phyloP scores from a whole-genome alignment of 2,113 vertebrate genomes.

The Fregetta grallaria region DNA sequence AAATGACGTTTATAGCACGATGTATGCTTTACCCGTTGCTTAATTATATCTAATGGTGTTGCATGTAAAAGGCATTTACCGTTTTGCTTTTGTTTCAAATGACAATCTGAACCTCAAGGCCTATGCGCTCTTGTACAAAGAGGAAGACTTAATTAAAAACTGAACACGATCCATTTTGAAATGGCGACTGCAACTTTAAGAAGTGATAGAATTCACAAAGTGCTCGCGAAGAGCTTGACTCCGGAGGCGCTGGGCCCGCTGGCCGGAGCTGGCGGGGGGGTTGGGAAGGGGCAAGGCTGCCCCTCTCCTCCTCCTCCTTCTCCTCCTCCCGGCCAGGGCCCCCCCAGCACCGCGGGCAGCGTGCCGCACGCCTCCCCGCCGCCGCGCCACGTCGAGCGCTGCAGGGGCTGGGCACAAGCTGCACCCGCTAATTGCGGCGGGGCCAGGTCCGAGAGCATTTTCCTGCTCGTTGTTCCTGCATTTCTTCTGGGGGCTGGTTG shows the following conservation, averaged over 20 bases:
- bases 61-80: constrained; percentile 70
- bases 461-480: background rate
- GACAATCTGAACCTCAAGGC: constrained; percentile 67
- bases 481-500: background rate
- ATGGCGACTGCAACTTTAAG: constrained; percentile 53
- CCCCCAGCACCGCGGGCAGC: background rate
- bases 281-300: background rate
- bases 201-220: constrained; percentile 33
- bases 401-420: background rate
- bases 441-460: background rate
- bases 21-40: constrained; percentile 70
- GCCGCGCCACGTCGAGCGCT: no score
- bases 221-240: background rate
- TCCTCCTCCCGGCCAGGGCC: no score
- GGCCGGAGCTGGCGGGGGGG: no score
- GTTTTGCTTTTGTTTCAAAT: constrained; percentile 72
- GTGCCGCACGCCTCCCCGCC: background rate
- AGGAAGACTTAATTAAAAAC: constrained; percentile 75
- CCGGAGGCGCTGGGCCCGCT: fast-evolving
- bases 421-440: fast-evolving
- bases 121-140: constrained; percentile 11
- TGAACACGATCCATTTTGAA: constrained; percentile 63
- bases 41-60: constrained; percentile 77
- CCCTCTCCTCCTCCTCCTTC: background rate
- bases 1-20: constrained; percentile 76